Evolutionary conservation across 2,797 vertebrate species (phyloP).

Genomic region (Pangasius sanitwongsei): DNA sequence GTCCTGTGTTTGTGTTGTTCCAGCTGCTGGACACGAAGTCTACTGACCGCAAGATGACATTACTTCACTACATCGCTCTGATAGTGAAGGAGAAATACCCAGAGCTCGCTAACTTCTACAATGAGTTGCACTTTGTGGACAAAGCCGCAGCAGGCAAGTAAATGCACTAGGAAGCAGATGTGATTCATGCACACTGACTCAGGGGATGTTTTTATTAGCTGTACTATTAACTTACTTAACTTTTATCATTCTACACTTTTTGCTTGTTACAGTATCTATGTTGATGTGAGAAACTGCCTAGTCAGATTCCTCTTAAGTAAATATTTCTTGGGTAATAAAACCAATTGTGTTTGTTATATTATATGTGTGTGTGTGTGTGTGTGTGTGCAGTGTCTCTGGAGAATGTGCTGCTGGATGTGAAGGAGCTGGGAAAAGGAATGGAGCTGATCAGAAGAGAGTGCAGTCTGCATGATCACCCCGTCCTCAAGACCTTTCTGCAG

Average conservation of each 20-base stretch:
- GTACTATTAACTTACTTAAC: not conserved
- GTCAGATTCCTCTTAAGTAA: not conserved
- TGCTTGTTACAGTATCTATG: not conserved
- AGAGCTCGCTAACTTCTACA: slow-evolving; percentile 90
- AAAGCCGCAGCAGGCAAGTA: slow-evolving; percentile 90
- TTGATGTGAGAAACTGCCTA: not conserved
- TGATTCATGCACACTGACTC: not conserved
- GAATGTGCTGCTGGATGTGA: slow-evolving; percentile 92
- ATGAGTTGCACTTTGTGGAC: slow-evolving; percentile 93
- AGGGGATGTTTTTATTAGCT: not conserved
- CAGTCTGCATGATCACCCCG: slow-evolving; percentile 85
- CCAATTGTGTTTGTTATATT: not conserved
- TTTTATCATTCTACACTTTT: not conserved
- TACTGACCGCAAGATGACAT: slow-evolving; percentile 93
- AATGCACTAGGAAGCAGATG: not conserved
- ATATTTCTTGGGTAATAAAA: not conserved
- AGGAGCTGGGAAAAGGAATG: slow-evolving; percentile 95
- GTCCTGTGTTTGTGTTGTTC: not conserved
- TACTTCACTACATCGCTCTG: slow-evolving; percentile 95
- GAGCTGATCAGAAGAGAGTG: slow-evolving; percentile 91
- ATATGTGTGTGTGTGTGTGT: slow-evolving; percentile 19
- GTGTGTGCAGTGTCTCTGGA: slow-evolving; percentile 87
- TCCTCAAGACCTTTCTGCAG: slow-evolving; percentile 89
- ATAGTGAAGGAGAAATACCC: slow-evolving; percentile 93
- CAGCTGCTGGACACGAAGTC: slow-evolving; percentile 97